Conservation (phyloP, 2,797 vertebrate species). For the Squalus acanthias region DNA sequence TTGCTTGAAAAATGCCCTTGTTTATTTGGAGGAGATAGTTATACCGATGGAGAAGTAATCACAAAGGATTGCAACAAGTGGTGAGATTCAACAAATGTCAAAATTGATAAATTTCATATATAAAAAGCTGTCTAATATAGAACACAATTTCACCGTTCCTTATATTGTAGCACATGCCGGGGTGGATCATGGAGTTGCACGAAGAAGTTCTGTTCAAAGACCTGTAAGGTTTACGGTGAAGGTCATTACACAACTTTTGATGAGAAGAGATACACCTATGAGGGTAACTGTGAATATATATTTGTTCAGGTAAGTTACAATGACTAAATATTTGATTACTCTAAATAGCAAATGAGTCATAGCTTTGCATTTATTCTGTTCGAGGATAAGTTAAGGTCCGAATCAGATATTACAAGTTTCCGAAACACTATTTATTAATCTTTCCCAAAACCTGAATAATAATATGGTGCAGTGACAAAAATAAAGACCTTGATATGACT, state of each 20-base stretch:
- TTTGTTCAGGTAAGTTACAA: slow-evolving; percentile 2
- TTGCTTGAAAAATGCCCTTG: slow-evolving; percentile 12
- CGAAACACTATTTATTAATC: neutral
- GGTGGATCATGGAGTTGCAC: neutral
- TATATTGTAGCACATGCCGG: neutral
- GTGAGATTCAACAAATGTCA: neutral
- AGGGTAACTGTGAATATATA: slow-evolving; percentile 30
- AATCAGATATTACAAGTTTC: neutral
- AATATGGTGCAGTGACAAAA: neutral
- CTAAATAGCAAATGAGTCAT: neutral
- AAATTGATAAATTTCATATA: neutral
- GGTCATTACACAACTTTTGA: slow-evolving; percentile 30
- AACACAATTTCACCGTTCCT: neutral
- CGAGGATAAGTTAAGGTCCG: neutral
- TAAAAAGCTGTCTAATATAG: neutral
- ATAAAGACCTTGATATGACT: neutral
- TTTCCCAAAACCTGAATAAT: neutral
- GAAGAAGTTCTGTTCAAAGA: neutral
- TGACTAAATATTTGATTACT: neutral
- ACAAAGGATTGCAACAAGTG: slow-evolving; percentile 21
- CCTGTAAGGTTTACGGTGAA: slow-evolving; percentile 34
- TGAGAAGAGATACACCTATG: neutral
- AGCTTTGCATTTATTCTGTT: neutral
- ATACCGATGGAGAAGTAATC: neutral
- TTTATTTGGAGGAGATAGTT: neutral